These are phyloP conservation scores for Coregonus suidteri DNA, from an alignment of 2,797 vertebrate species.

Conservation along the genomic window DNA sequence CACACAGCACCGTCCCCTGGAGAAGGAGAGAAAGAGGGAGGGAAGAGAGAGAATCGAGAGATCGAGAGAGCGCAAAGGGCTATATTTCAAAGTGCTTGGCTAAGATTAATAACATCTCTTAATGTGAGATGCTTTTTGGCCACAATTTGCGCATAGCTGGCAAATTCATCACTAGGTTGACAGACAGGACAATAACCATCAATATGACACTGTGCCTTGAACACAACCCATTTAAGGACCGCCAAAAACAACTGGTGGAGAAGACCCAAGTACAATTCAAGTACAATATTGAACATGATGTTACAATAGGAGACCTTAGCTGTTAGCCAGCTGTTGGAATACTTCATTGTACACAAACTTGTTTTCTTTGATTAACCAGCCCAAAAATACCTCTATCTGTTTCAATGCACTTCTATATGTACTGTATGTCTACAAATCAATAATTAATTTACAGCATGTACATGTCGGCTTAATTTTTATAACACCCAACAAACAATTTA, in stretches of 20 bases:
- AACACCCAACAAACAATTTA: no score
- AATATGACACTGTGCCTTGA: not conserved
- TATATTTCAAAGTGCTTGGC: not conserved
- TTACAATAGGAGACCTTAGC: not conserved
- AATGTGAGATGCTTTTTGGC: not conserved
- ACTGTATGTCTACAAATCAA: no score
- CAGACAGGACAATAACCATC: conserved; percentile 11
- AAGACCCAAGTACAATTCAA: not conserved
- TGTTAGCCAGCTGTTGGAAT: not conserved
- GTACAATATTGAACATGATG: conserved; percentile 3
- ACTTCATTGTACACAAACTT: not conserved
- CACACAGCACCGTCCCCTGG: not conserved
- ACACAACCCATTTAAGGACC: not conserved
- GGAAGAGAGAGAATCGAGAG: no score
- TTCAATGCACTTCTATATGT: no score
- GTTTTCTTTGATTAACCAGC: not conserved
- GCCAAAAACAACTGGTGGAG: not conserved
- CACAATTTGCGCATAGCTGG: no score
- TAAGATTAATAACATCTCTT: conserved; percentile 1
- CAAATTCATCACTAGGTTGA: not conserved
- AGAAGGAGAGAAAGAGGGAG: no score
- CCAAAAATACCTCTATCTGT: no score
- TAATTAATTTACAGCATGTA: no score
- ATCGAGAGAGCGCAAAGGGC: not conserved
- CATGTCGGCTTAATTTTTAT: no score